These are phyloP conservation scores for Cliona cf. orientalis DNA, from an alignment of 37 sponge, comb jelly and placozoan species.

Conservation along the genomic window DNA sequence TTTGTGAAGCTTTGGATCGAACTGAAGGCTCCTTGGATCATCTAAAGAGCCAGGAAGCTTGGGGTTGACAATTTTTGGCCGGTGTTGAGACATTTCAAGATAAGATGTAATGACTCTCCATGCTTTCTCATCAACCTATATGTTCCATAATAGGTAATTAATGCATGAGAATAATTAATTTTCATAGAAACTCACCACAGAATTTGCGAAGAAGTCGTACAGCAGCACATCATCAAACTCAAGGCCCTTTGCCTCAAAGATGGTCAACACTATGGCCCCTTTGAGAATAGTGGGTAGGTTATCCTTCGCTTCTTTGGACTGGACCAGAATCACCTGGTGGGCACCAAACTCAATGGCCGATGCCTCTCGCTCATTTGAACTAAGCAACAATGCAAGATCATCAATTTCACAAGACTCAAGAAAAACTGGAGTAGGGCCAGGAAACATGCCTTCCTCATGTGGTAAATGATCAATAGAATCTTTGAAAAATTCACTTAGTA, in stretches of 20 bases:
- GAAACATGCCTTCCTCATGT: conserved; percentile 76
- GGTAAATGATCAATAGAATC: conserved; percentile 70
- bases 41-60: conserved; percentile 17
- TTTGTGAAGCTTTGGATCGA: conserved; percentile 70
- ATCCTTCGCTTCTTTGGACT: conserved; percentile 73
- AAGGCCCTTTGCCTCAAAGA: conserved; percentile 89
- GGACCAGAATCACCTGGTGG: conserved; percentile 83
- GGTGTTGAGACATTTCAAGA: conserved; percentile 13
- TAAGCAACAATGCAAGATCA: conserved; percentile 78
- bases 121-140: conserved; percentile 56
- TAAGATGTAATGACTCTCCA: conserved; percentile 76
- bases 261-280: conserved; percentile 78
- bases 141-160: neutral
- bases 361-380: conserved; percentile 67
- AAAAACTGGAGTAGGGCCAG: conserved; percentile 80
- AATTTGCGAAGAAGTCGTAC: conserved; percentile 89
- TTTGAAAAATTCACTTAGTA: conserved; percentile 66
- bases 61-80: neutral
- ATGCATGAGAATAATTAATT: neutral
- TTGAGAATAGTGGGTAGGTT: conserved; percentile 59
- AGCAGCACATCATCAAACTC: conserved; percentile 93
- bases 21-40: conserved; percentile 46
- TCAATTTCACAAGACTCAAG: conserved; percentile 52
- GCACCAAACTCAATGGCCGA: conserved; percentile 93
- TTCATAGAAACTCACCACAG: conserved; percentile 55